phyloP scores from a whole-genome alignment of 2,888 invertebrate genomes.

The Busseola fusca region DNA sequence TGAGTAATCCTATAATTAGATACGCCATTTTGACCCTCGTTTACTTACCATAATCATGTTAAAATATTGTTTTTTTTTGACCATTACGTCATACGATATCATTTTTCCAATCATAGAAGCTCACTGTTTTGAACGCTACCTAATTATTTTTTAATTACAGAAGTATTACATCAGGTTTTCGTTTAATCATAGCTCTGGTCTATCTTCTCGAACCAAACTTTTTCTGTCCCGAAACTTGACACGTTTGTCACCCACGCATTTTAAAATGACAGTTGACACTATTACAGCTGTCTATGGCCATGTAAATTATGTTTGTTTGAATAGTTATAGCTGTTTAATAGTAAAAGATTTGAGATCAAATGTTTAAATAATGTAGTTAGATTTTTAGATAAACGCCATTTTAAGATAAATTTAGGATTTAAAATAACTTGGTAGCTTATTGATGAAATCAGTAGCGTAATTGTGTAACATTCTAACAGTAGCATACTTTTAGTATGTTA shows the following conservation, averaged over 20 bases:
- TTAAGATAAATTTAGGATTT: background rate
- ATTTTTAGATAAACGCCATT: constrained; percentile 3
- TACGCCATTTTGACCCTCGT: constrained; percentile 2
- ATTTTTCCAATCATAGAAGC: constrained; percentile 25
- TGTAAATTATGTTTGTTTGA: constrained; percentile 47
- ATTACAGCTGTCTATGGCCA: constrained; percentile 60
- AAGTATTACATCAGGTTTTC: constrained; percentile 30
- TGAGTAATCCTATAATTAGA: constrained; percentile 17
- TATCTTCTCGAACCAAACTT: constrained; percentile 38
- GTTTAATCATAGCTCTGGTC: constrained; percentile 37
- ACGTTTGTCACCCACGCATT: constrained; percentile 67
- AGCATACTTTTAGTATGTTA: no score
- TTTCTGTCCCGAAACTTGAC: constrained; percentile 37
- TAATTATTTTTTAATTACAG: constrained; percentile 59
- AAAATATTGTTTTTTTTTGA: constrained; percentile 1
- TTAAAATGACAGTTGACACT: constrained; percentile 72
- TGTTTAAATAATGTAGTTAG: constrained; percentile 5
- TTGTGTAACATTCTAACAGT: no score
- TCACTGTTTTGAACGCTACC: constrained; percentile 29
- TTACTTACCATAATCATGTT: background rate
- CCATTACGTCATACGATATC: constrained; percentile 5
- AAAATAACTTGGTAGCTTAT: background rate
- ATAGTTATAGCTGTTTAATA: constrained; percentile 27
- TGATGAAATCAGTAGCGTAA: background rate
- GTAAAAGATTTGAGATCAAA: constrained; percentile 17